These are phyloP conservation scores for Poecilobothrus nobilitatus DNA, from an alignment of 2,888 invertebrate species.

Conservation along the genomic window DNA sequence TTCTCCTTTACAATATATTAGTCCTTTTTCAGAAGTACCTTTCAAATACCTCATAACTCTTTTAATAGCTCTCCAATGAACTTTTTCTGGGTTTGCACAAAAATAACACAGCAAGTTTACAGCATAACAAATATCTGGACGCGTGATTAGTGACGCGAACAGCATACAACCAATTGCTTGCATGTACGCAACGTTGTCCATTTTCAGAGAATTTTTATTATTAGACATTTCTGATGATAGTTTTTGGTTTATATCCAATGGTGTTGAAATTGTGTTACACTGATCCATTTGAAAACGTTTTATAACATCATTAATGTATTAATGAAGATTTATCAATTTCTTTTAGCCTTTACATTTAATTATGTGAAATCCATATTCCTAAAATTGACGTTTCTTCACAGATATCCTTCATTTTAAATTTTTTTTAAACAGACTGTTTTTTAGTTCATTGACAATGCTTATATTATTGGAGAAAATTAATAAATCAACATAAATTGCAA, in stretches of 20 bases:
- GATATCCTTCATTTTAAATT: conserved; percentile 21
- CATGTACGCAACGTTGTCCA: conserved; percentile 20
- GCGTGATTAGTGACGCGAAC: no score
- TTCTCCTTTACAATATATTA: no score
- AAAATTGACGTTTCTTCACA: conserved; percentile 17
- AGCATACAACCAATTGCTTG: conserved; percentile 15
- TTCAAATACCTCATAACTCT: neutral
- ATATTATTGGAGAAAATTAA: no score
- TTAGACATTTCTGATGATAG: conserved; percentile 17
- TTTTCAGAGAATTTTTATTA: no score
- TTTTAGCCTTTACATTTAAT: conserved; percentile 14
- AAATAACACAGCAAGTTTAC: no score
- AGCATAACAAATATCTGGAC: conserved; percentile 19
- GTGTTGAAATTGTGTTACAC: conserved; percentile 19
- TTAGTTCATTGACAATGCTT: conserved; percentile 16
- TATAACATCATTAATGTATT: no score
- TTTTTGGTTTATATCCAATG: conserved; percentile 19
- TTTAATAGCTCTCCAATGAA: conserved; percentile 23
- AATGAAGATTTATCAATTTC: no score
- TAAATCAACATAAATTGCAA: no score
- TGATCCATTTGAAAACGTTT: no score
- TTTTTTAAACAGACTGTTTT: conserved; percentile 11
- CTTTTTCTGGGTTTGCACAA: conserved; percentile 20
- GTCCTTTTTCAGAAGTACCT: no score
- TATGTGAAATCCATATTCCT: conserved; percentile 9